These are phyloP conservation scores for Gavia stellata DNA, from an alignment of 2,113 vertebrate species.

Conservation along the genomic window DNA sequence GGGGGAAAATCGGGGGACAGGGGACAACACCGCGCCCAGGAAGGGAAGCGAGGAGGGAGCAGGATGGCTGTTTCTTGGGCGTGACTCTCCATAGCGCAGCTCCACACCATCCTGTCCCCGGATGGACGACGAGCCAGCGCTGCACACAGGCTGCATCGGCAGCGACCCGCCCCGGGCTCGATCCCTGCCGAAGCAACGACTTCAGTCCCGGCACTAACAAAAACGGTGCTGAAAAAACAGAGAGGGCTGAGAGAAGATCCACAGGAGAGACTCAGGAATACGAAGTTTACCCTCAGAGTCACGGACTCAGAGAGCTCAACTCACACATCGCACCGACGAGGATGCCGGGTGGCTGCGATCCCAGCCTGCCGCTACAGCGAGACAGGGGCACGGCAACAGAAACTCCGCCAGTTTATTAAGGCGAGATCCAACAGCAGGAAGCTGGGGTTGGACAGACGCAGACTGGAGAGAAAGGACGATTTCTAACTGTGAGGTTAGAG, in stretches of 20 bases:
- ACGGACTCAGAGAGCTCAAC: rapidly evolving
- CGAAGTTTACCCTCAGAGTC: not conserved
- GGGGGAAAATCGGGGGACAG: rapidly evolving
- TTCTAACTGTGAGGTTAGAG: not conserved
- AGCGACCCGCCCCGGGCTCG: rapidly evolving
- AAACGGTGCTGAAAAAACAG: not conserved
- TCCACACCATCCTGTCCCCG: rapidly evolving
- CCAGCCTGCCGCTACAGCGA: rapidly evolving
- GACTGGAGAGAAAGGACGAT: not conserved
- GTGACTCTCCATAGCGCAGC: not conserved
- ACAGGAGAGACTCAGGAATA: not conserved
- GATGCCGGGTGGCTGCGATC: rapidly evolving
- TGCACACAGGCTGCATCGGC: rapidly evolving
- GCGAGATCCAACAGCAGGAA: not conserved
- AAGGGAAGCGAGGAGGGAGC: not conserved
- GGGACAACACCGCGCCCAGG: not conserved
- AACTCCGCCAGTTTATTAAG: rapidly evolving
- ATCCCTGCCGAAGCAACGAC: rapidly evolving
- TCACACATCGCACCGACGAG: rapidly evolving
- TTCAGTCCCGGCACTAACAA: not conserved
- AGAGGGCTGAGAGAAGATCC: not conserved
- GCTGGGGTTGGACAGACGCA: not conserved
- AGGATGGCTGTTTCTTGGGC: rapidly evolving
- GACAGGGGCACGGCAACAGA: rapidly evolving
- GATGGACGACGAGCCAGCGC: rapidly evolving